Evolutionary conservation across 2,888 invertebrate species (phyloP), one percentile per base, ranked within the genome.

Genomic region (Drosophila acutilabella): DNA sequence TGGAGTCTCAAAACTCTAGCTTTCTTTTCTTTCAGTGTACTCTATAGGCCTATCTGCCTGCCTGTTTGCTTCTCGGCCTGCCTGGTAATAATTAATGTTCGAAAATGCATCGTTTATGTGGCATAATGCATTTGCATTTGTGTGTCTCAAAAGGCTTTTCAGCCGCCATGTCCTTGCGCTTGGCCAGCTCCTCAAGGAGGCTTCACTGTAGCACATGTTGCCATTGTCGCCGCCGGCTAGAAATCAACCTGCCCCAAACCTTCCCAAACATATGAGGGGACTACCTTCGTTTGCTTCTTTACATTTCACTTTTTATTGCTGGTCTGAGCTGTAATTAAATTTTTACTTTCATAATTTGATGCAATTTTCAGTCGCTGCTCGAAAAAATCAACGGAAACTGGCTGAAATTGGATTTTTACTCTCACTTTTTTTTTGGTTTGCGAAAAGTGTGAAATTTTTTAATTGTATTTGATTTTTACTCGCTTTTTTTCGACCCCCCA

Each of bases 31-130:
- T 23, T 8, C 30, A 30, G 30, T 30, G 30, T 8, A 30, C 8
- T 30, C 30, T 8, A 30, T 30, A 30, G 44, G 60, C 47, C 65
- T 60, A 64, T 57, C 33, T 16, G 41, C 2, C 45, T 48, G 47
- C 48, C 54, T 41, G 51, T 18, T 33, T 18, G 54, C 7, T 52
- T 47, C 3, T 14, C 40, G 6, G 58, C 20, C 59, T 71, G 61
- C 79, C 57, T 81, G 75, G 89, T 83, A 84, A 89, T 90, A 89
- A 89, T 89, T 89, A 89, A 89, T 84, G 75, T 89, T 89, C 89
- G 90, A 90, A 89, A 89, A 89, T 89, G 90, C 89, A 89, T 78
- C 89, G 89, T 89, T 89, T 89, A 89, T 89, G 89, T 76, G 82
- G 78, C 89, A 89, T 89, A 90, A 89, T 89, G 83, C 88, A 86